A percentile compares a stretch with the other conserved stretches of the same genome.
These are phyloP conservation scores for Pseudomyrmex flavicornis DNA, from an alignment of 1,140 invertebrate species.

Conservation along the genomic window DNA sequence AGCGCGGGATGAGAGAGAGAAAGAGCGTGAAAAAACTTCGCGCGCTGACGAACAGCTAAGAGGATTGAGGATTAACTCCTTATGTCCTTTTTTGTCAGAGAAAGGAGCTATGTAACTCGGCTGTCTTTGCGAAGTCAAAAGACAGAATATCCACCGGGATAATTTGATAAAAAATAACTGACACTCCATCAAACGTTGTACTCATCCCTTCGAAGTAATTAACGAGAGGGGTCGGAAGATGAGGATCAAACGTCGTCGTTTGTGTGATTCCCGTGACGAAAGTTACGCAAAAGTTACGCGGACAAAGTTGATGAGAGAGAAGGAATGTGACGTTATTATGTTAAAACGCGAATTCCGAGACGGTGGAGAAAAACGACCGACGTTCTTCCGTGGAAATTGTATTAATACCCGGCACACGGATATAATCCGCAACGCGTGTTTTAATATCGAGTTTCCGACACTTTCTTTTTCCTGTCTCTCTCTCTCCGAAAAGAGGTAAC, in stretches of 20 bases:
- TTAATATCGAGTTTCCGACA: too few species aligned
- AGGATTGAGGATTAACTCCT: conserved; percentile 26
- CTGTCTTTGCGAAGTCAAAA: too few species aligned
- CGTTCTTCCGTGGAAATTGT: too few species aligned
- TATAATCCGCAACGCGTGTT: too few species aligned
- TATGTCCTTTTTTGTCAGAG: neutral
- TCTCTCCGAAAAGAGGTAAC: too few species aligned
- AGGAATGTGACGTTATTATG: too few species aligned
- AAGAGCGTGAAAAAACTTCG: neutral
- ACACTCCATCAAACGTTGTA: neutral
- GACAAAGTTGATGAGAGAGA: conserved; percentile 2
- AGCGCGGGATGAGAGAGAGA: neutral
- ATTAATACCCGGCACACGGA: too few species aligned
- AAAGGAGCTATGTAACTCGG: neutral
- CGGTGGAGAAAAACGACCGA: too few species aligned
- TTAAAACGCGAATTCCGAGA: too few species aligned
- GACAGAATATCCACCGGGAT: neutral
- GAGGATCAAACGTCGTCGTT: neutral
- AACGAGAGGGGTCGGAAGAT: neutral
- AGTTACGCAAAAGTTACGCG: conserved; percentile 14
- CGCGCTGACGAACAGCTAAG: neutral
- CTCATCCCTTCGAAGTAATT: conserved; percentile 5
- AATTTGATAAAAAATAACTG: conserved; percentile 39
- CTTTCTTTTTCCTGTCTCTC: too few species aligned
- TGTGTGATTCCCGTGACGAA: conserved; percentile 26